Base-by-base conservation (phyloP, 2,797 vertebrate genomes). In the Enteromius thamalakanensis region DNA sequence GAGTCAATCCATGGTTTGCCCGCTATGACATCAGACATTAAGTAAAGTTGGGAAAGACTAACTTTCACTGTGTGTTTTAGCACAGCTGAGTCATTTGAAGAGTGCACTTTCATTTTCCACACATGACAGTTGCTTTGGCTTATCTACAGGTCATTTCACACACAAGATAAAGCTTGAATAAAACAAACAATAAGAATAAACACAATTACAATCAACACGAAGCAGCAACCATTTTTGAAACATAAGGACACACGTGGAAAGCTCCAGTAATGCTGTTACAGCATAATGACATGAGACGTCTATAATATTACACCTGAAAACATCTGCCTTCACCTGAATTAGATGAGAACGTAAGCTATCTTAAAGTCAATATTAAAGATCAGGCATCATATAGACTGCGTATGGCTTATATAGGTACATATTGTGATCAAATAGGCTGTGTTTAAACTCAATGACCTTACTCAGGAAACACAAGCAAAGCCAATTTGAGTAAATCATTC, bases 391-490 rank as follows among this genome's bases (percentile, higher is more conserved):
- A 29, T 45, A 47, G 37, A 71, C 55, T 51, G 6, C 5, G 67
- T 64, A 65, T 65, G 70, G 60, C 76, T 75, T 51, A 53, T 37
- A 49, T 15, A 68, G 6, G 6, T 34, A 47, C 26, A 65, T 8
- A 51, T 14, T 29, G 10, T 34, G 34, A 47, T 60, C 26, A 49
- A 21, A 62, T 2, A 60, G 80, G 80, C 80, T 74, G 80, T 62
- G 79, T 81, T 81, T 81, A 40, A 81, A 64, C 55, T 64, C 45
- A 17, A 51, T 0, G 55, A 42, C 60, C 14, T 74, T 74, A 23
- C 40, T 34, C 55, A 23, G 8, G 23, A 51, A 51, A 67, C 9
- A 37, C 21, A 37, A 55, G 21, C 49, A 34, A 53, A 74, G 32
- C 29, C 49, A 5, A 71, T 71, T 29, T 11, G 1, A 53, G 29